Conservation (phyloP, 2,888 invertebrate species). For the Hydraecia micacea region DNA sequence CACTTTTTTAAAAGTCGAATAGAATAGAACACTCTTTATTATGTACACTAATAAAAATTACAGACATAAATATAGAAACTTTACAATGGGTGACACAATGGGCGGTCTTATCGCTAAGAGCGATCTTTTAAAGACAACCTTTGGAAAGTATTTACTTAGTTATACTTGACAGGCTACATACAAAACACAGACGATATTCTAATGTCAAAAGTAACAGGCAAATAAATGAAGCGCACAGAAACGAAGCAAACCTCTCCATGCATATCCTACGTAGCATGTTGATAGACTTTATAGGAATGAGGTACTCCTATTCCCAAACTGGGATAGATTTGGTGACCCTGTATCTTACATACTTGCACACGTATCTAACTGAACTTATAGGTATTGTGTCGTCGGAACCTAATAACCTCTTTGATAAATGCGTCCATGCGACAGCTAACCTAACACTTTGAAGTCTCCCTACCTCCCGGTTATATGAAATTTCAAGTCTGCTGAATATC, state of each 20-base stretch:
- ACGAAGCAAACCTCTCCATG: background rate
- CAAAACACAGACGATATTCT: background rate
- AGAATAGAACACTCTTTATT: too few relatives aligned
- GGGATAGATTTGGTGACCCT: background rate
- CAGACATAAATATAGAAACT: too few relatives aligned
- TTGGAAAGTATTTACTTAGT: too few relatives aligned
- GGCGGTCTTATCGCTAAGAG: too few relatives aligned
- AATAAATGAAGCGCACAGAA: background rate
- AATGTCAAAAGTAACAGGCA: background rate
- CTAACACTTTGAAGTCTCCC: slow-evolving; percentile 19
- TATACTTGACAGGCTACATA: too few relatives aligned
- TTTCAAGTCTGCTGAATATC: background rate
- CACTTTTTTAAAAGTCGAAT: too few relatives aligned
- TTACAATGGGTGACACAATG: too few relatives aligned
- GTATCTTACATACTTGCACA: background rate
- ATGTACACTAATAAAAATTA: too few relatives aligned
- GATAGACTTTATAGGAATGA: background rate
- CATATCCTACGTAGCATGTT: background rate
- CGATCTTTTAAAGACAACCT: too few relatives aligned
- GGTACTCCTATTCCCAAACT: background rate
- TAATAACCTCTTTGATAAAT: slow-evolving; percentile 17
- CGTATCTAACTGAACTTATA: background rate
- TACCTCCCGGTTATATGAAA: background rate
- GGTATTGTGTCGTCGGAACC: slow-evolving; percentile 1
- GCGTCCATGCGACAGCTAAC: background rate